Evolutionary conservation across 2,797 vertebrate genomes (phyloP).

Genomic region (Mallotus villosus): DNA sequence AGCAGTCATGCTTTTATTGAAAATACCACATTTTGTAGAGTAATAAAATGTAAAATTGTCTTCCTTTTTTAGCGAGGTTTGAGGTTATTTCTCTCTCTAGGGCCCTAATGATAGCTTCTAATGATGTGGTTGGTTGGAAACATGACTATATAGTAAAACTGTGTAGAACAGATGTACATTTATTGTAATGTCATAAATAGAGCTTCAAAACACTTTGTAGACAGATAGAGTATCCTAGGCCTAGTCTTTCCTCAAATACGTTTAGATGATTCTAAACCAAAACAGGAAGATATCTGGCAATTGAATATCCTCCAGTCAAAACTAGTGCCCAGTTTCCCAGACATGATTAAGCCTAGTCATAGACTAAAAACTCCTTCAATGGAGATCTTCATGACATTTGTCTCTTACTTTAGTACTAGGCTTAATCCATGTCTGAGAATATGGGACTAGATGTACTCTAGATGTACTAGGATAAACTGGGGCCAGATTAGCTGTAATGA

Average conservation of each 20-base stretch:
- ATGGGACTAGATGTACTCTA: neutral
- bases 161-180: conserved; percentile 7
- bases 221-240: neutral
- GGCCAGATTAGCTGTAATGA: neutral
- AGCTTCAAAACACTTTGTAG: neutral
- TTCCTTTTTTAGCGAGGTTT: neutral
- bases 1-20: conserved; percentile 2
- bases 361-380: too few relatives aligned
- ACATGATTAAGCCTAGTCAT: neutral
- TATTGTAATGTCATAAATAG: neutral
- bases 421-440: neutral
- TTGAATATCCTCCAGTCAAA: too few relatives aligned
- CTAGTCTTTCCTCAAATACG: neutral
- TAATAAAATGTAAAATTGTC: neutral
- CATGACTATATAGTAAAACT: neutral
- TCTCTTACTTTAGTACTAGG: neutral
- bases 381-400: neutral
- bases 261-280: neutral
- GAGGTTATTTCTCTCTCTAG: conserved; percentile 5
- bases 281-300: neutral
- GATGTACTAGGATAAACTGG: neutral
- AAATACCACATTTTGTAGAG: conserved; percentile 5
- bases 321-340: neutral
- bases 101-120: neutral
- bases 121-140: neutral